Base-by-base conservation (phyloP, 2,797 vertebrate species). In the Enteromius viviparus region DNA sequence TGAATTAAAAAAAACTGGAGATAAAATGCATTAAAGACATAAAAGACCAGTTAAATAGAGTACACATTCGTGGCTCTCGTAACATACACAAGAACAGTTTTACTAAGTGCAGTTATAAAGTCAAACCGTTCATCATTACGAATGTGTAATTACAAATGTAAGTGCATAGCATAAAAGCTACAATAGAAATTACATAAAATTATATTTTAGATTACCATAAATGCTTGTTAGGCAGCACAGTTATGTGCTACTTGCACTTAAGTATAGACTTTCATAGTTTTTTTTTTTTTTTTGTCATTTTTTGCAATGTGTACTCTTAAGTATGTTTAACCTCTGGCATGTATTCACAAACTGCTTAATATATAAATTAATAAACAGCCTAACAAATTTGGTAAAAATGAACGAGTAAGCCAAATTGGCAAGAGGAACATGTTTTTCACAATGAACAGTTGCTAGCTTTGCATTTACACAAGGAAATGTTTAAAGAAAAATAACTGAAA, bases 381-480 rank as follows among this genome's bases (percentile, higher is more conserved):
- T 40, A 42, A 76, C 21, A 42, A 40, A 26, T 60, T 23, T 21
- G 42, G 2, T 9, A 60, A 74, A 76, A n/a, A 58, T 15, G 0
- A 70, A 45, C 26, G 40, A 8, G 21, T 42, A 37, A n/a, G 21
- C 32, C 21, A 58, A 76, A 58, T 23, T 17, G 26, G 21, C 7
- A 76, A 47, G 70, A 19, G 23, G 26, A 34, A 51, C 17, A 62
- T 47, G 58, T 79, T 79, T 23, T 66, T 51, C 62, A 49, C 42
- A 65, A 66, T 5, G 29, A 51, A 37, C 29, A 34, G 29, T 66
- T 51, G 51, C 32, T 47, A 34, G 76, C 11, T 78, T 78, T 78
- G 62, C 19, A 78, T 66, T 78, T 78, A 76, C 65, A 66, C 45
- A 37, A 78, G 45, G 76, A 78, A 78, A 78, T 42, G 5, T 6